A percentile compares a stretch with the other conserved stretches of the same genome.
phyloP scores from a whole-genome alignment of 2,888 invertebrate species.

The Alentia gelatinosa region DNA sequence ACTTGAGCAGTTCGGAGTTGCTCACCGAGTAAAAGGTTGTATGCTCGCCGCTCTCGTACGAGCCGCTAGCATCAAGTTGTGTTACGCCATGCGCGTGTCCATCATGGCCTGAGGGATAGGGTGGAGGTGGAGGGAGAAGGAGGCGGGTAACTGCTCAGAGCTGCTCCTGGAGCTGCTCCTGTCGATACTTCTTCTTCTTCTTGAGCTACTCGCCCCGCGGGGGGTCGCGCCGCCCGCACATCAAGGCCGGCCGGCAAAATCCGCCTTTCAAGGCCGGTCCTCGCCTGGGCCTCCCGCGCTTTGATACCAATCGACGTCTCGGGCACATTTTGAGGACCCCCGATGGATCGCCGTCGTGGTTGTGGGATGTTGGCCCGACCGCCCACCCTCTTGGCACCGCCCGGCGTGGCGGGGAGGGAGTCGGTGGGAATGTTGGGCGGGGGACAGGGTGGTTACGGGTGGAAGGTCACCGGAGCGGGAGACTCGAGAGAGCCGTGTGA shows the following conservation, averaged over 20 bases:
- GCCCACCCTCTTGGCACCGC: too few species aligned
- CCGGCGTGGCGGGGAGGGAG: neutral
- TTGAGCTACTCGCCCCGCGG: neutral
- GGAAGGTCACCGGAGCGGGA: neutral
- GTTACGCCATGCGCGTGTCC: neutral
- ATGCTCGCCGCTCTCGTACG: too few species aligned
- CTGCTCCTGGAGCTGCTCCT: neutral
- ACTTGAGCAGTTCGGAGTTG: too few species aligned
- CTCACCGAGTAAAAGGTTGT: too few species aligned
- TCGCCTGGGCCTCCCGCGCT: neutral
- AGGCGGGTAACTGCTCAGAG: neutral
- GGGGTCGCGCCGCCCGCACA: neutral
- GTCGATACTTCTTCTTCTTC: neutral
- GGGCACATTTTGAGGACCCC: conserved; percentile 30
- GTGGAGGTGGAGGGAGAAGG: neutral
- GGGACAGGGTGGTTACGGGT: neutral
- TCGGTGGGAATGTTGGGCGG: neutral
- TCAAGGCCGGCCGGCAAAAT: conserved; percentile 36
- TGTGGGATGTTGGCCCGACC: neutral
- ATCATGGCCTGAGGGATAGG: neutral
- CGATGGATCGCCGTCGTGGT: neutral
- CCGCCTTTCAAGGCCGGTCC: neutral
- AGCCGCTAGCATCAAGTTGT: neutral
- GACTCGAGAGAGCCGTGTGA: neutral
- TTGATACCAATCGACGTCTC: conserved; percentile 30